Evolutionary conservation across 2,888 invertebrate genomes (phyloP).

Genomic region (Drepanosiphum platanoidis): DNA sequence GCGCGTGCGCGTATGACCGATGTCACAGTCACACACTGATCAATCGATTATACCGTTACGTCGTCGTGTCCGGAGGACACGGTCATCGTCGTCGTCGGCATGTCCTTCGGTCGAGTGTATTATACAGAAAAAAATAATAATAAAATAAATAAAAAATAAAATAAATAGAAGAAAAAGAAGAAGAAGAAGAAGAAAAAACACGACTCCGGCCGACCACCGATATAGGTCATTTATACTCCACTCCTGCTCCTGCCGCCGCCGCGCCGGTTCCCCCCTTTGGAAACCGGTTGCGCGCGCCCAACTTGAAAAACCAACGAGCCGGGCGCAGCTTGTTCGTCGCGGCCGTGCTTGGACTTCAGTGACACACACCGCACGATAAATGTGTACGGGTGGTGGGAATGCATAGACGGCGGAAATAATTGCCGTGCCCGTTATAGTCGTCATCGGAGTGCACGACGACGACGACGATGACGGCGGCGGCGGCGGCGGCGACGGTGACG

Average conservation of each 20-base stretch:
- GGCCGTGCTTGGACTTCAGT: constrained; percentile 58
- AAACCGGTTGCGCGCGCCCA: constrained; percentile 59
- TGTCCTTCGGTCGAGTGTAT: constrained; percentile 32
- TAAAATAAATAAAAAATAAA: neutral
- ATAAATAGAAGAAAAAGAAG: too few species aligned
- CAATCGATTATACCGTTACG: constrained; percentile 57
- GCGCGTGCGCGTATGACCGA: neutral
- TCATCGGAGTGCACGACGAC: neutral
- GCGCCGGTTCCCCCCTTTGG: neutral
- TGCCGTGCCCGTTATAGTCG: constrained; percentile 47
- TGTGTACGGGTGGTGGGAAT: neutral
- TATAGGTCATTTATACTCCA: constrained; percentile 52
- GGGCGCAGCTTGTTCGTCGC: constrained; percentile 29
- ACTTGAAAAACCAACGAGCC: constrained; percentile 11
- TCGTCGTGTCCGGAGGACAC: constrained; percentile 46
- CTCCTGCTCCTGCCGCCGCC: neutral
- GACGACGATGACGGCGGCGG: too few species aligned
- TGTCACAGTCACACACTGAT: constrained; percentile 32
- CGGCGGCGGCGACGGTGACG: neutral
- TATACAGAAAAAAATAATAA: neutral
- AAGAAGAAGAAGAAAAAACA: constrained; percentile 16
- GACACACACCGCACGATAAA: neutral
- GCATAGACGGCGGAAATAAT: constrained; percentile 23
- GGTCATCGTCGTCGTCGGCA: constrained; percentile 13
- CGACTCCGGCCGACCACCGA: constrained; percentile 34